Base-by-base conservation (phyloP, 2,113 vertebrate genomes). In the Oncorhynchus keta region DNA sequence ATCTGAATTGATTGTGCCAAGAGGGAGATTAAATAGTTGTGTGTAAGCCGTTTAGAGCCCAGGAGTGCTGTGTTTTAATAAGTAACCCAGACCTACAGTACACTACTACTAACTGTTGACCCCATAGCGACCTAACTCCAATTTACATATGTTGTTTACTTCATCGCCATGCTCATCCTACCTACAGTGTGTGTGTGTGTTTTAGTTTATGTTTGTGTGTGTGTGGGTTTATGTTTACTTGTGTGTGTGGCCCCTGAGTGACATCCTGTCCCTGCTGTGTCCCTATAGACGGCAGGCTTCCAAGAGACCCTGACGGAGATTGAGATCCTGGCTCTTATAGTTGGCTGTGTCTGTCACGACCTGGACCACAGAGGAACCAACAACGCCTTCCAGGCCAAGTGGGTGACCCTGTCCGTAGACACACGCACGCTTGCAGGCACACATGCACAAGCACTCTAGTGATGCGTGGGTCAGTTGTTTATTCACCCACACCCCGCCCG, bases 331-430 rank as follows among this genome's bases (percentile, higher is more conserved):
- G 98, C 97, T 0, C 95, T 99, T 80, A 96, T 98, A 83, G 98
- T 99, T 81, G 98, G 98, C 80, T 99, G 98, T 90, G 93, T 99
- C 77, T 99, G 98, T 94, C 98, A 99, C 0, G 98, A 99, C 94
- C 93, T 99, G 84, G 98, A 99, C 93, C 98, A 99, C 96, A 95
- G 97, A 87, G 98, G 97, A 91, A 99, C 98, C 90, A 99, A 99
- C 94, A 99, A 99, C 81, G 98, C 98, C 86, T 99, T 99, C 90
- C 98, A 99, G 92, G 97, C 96, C 82, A 99, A 99, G 98, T 99
- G 93, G 94, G 96, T 94, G 79, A 85, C 77, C 18, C 1, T 35
- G 24, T 51, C 26, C 30, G 73, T 66, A 72, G 64, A 2, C 66
- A 30, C 26, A 30, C 13, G 16, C 32, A 49, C 30, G 16, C 51